Evolutionary conservation across 1,140 invertebrate species (phyloP), one percentile per base, ranked within the genome.

Genomic region (Philopotamus ludificatus): DNA sequence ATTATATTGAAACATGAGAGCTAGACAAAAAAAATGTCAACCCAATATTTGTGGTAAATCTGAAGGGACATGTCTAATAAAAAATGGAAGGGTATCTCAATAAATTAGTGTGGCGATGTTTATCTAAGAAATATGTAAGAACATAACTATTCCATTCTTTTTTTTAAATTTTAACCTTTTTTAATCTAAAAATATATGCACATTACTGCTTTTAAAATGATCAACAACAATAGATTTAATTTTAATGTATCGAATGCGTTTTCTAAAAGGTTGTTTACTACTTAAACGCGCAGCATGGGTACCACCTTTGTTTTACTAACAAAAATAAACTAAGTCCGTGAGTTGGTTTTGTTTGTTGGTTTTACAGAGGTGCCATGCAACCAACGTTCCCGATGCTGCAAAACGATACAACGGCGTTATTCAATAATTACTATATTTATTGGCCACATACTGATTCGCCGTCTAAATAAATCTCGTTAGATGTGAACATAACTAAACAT

Each of bases 301-400:
- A 57, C 28, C 23, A 57, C 54, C 54, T 60, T 60, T 60, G 57
- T 60, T 60, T 60, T 60, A 60, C 57, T 15, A 20, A 26, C 22
- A 60, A 60, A 60, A 60, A 60, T 60, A 60, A 60, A 60, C 57
- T 47, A 60, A 15, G 57, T 25, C n/a, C 20, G 28, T 8, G 53
- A 57, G 54, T 4, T 28, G 34, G 54, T 57, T 57, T 57, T 28
- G 54, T 57, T 57, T 57, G 54, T 57, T 42, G 23, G 28, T 55
- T n/a, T 28, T 20, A 55, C 53, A 18, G 28, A 55, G 53, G 25
- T 42, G 54, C n/a, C 23, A 3, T 26, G 10, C 50, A 25, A 21
- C 50, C 22, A 53, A 57, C 54, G n/a, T n/a, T n/a, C n/a, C 57
- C 25, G 57, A 60, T 22, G 42, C 1, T 16, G 42, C 22, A 54